These are phyloP conservation scores for Hydroisotoma schaefferi DNA, from an alignment of 2,888 invertebrate species.

Conservation along the genomic window DNA sequence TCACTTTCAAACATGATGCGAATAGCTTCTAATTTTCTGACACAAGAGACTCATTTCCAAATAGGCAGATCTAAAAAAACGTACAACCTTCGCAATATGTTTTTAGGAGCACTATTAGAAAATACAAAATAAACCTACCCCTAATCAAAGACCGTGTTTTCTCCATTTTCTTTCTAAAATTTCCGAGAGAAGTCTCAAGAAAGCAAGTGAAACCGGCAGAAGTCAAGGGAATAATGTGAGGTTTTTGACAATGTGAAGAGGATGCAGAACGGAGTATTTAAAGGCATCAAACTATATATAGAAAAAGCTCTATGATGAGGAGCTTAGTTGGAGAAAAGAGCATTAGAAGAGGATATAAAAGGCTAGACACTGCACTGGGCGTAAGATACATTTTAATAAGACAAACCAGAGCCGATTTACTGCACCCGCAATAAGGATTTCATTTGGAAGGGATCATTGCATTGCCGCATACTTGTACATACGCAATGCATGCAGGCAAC, in stretches of 20 bases:
- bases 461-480: background rate
- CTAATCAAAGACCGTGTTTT: too few relatives aligned
- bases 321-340: slow-evolving; percentile 46
- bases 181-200: too few relatives aligned
- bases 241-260: slow-evolving; percentile 37
- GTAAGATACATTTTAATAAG: slow-evolving; percentile 47
- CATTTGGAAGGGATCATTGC: slow-evolving; percentile 17
- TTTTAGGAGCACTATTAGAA: background rate
- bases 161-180: too few relatives aligned
- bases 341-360: slow-evolving; percentile 38
- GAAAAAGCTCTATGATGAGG: slow-evolving; percentile 19
- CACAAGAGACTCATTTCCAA: too few relatives aligned
- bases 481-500: background rate
- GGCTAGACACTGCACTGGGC: slow-evolving; percentile 28
- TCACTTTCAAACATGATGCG: too few relatives aligned
- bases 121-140: background rate
- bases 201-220: slow-evolving; percentile 24
- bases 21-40: too few relatives aligned
- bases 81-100: too few relatives aligned
- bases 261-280: slow-evolving; percentile 34
- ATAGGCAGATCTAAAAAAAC: too few relatives aligned
- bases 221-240: slow-evolving; percentile 26
- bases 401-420: slow-evolving; percentile 45
- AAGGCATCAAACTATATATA: slow-evolving; percentile 31
- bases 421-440: slow-evolving; percentile 37